Conservation (phyloP, 2,888 invertebrate species). For the Drosophila pegasa region DNA sequence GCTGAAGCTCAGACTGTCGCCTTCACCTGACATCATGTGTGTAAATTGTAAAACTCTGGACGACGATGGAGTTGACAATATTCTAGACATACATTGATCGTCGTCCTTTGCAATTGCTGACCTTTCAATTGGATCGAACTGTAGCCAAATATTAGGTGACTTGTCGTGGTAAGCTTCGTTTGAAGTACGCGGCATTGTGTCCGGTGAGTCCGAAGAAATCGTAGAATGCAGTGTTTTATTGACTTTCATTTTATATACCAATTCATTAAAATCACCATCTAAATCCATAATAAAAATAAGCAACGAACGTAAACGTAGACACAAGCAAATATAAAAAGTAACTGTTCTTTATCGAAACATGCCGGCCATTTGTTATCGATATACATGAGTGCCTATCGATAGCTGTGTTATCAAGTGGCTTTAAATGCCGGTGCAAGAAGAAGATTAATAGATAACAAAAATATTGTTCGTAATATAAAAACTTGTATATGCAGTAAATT, state of each 20-base stretch:
- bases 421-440: slow-evolving; percentile 57
- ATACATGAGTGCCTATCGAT: slow-evolving; percentile 6
- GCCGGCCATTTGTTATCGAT: slow-evolving; percentile 7
- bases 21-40: not conserved
- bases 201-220: not conserved
- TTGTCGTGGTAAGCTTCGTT: not conserved
- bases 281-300: not conserved
- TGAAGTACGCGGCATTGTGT: not conserved
- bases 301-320: not conserved
- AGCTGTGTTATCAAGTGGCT: slow-evolving; percentile 20
- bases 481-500: slow-evolving; percentile 2
- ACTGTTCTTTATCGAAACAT: slow-evolving; percentile 26
- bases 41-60: not conserved
- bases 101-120: not conserved
- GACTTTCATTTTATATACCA: slow-evolving; percentile 1
- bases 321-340: slow-evolving; percentile 15
- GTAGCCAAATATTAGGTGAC: not conserved
- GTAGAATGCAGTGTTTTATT: slow-evolving; percentile 27
- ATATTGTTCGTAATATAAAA: slow-evolving; percentile 3
- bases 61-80: not conserved
- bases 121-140: not conserved
- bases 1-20: not conserved
- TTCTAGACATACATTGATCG: not conserved
- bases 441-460: slow-evolving; percentile 60
- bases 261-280: slow-evolving; percentile 5